Percentiles rank a stretch among this genome's conserved stretches.
Conservation (phyloP, 2,888 invertebrate genomes). For the Dynastes maya region DNA sequence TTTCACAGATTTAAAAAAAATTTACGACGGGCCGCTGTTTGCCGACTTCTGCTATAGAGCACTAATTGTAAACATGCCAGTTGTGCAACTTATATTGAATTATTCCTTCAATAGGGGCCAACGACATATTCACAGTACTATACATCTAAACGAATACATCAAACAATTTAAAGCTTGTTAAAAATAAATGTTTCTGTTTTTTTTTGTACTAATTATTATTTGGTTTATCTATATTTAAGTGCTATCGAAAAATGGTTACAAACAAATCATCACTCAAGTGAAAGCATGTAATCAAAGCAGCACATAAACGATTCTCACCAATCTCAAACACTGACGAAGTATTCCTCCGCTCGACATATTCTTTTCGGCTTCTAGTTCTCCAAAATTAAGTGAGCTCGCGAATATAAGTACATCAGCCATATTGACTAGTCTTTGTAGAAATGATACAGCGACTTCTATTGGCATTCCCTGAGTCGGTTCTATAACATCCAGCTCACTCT, state of each 20-base stretch:
- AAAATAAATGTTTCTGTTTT: too few species aligned
- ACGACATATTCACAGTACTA: too few species aligned
- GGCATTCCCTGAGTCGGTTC: constrained; percentile 99
- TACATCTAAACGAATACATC: too few species aligned
- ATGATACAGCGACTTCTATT: constrained; percentile 97
- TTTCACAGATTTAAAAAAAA: too few species aligned
- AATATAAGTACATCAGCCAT: constrained; percentile 99
- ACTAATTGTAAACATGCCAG: too few species aligned
- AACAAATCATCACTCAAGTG: constrained; percentile 28
- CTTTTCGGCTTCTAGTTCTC: constrained; percentile 98
- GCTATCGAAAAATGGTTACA: constrained; percentile 28
- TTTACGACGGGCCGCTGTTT: too few species aligned
- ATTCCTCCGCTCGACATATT: constrained; percentile 99
- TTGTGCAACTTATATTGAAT: too few species aligned
- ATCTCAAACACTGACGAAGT: constrained; percentile 93
- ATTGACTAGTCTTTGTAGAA: constrained; percentile 97
- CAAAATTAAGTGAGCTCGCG: constrained; percentile 97
- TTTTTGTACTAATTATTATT: too few species aligned
- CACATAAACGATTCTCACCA: constrained; percentile 75
- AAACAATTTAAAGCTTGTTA: too few species aligned
- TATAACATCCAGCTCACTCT: constrained; percentile 98
- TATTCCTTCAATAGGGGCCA: too few species aligned
- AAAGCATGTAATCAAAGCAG: constrained; percentile 18
- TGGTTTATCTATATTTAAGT: background rate
- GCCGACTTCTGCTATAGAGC: too few species aligned